Base-by-base conservation (phyloP, 1,140 invertebrate species). In the Drosophila triauraria region DNA sequence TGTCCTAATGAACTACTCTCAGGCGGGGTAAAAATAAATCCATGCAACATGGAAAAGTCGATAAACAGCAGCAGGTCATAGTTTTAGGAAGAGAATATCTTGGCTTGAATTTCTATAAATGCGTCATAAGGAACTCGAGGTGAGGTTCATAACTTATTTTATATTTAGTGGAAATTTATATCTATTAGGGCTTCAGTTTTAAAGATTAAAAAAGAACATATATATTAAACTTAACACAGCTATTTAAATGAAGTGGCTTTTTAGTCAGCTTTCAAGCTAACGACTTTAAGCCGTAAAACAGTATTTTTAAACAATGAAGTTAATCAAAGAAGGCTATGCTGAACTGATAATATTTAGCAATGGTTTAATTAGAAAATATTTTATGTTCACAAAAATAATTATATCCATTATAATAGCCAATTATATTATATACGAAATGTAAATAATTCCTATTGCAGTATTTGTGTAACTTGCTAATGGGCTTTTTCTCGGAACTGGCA, bases 1-100 rank as follows among this genome's bases (percentile, higher is more conserved):
- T 78, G 74, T 68, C 74, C 75, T 46, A 78, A 78, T 78, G 63
- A 77, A 77, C 75, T 78, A 78, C 63, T 77, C 48, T 54, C 17
- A 13, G 48, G n/a, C 50, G 56, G 25, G 15, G 15, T 35, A 50
- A 43, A 23, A 40, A 51, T 61, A 71, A 48, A 38, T 67, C 48
- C 48, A 68, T 70, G 67, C 63, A 70, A 70, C 47, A 68, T 44
- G 38, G 38, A 27, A 72, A 51, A 72, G 54, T 74, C 67, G 67
- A 74, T 72, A 60, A 72, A 72, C 38, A 40, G 30, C 54, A 72
- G 46, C 54, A 72, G 46, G 46, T 50, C 38, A 51, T 27, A 35
- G 30, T 68, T 38, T 68, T 5, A 38, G 32, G n/a, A 27, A 8
- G n/a, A 35, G 12, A 23, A 42, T 13, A 35, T 15, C 27, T 3